Percentiles rank a stretch among this genome's conserved stretches.
Evolutionary conservation across 2,797 vertebrate species (phyloP).

Genomic region (Simalia tracyae): DNA sequence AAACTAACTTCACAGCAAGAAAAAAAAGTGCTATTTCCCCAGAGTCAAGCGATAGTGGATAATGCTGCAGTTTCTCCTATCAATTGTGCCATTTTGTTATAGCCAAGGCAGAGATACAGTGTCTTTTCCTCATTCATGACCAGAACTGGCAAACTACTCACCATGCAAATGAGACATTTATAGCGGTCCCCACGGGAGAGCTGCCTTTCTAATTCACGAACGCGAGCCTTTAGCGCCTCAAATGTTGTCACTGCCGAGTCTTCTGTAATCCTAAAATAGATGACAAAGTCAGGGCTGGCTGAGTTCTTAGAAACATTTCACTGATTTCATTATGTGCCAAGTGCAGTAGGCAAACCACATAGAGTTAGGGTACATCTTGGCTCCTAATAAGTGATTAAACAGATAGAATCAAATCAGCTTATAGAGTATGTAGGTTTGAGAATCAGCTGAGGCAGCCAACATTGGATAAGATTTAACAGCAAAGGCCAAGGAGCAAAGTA

Average conservation of each 20-base stretch:
- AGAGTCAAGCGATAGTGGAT: conserved; percentile 6
- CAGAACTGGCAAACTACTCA: conserved; percentile 74
- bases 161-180: conserved; percentile 99
- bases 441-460: neutral
- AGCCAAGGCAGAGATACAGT: conserved; percentile 38
- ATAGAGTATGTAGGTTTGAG: neutral
- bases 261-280: conserved; percentile 89
- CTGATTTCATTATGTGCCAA: conserved; percentile 30
- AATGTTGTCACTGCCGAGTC: conserved; percentile 97
- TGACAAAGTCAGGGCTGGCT: conserved; percentile 49
- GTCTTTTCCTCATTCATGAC: conserved; percentile 68
- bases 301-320: conserved; percentile 33
- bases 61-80: neutral
- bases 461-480: neutral
- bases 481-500: neutral
- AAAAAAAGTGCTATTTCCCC: neutral
- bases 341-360: conserved; percentile 9
- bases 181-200: conserved; percentile 97
- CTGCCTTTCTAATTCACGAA: conserved; percentile 97
- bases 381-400: neutral
- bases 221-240: conserved; percentile 98
- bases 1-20: neutral
- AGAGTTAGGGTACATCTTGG: neutral
- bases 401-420: neutral
- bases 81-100: conserved; percentile 28